Conservation (phyloP, 2,888 invertebrate genomes). For the Drosophila cognata region DNA sequence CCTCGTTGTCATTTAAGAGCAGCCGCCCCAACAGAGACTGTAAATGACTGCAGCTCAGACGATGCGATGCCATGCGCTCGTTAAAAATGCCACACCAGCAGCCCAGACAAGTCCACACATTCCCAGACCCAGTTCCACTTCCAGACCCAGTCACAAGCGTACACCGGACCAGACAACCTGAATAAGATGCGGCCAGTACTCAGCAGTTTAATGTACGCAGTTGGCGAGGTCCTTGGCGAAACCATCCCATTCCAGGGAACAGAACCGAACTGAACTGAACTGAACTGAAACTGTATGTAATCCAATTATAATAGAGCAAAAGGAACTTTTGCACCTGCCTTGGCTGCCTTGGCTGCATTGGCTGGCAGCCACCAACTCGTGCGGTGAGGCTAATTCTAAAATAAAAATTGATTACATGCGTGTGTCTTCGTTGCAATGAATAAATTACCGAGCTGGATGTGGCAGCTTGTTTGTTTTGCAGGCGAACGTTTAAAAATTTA, state of each 20-base stretch:
- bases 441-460: slow-evolving; percentile 41
- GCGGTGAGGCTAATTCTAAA: slow-evolving; percentile 64
- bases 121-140: slow-evolving; percentile 6
- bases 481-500: slow-evolving; percentile 71
- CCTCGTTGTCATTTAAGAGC: slow-evolving; percentile 58
- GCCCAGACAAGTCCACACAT: slow-evolving; percentile 34
- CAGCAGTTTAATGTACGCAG: slow-evolving; percentile 49
- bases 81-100: slow-evolving; percentile 58
- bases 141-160: slow-evolving; percentile 12
- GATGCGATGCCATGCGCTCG: slow-evolving; percentile 51
- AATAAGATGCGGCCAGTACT: slow-evolving; percentile 52
- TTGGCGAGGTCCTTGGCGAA: slow-evolving; percentile 38
- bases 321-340: slow-evolving; percentile 69
- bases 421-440: slow-evolving; percentile 59
- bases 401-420: slow-evolving; percentile 79
- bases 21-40: slow-evolving; percentile 46
- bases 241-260: neutral
- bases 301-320: slow-evolving; percentile 72
- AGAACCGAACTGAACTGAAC: slow-evolving; percentile 13
- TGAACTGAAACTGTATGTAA: slow-evolving; percentile 44
- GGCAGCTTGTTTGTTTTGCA: slow-evolving; percentile 63
- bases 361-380: slow-evolving; percentile 25
- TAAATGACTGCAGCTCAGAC: slow-evolving; percentile 62
- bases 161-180: slow-evolving; percentile 37
- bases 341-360: slow-evolving; percentile 60